Evolutionary conservation across 2,113 vertebrate genomes (phyloP).

Genomic region (Phycodurus eques): DNA sequence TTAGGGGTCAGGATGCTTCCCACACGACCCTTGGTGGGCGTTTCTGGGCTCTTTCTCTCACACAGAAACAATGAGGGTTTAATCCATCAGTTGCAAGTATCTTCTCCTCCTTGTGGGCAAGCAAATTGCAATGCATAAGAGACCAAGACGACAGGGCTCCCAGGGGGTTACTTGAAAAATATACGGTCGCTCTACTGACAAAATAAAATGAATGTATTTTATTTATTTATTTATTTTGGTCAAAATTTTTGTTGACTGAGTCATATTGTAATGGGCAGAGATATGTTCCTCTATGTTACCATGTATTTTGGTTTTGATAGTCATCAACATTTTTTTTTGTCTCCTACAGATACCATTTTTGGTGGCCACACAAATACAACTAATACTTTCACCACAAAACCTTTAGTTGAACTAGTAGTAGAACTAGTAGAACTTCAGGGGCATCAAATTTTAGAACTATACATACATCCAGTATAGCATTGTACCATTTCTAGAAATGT

Average conservation of each 20-base stretch:
- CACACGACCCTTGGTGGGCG: constrained; percentile 10
- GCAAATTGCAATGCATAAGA: background rate
- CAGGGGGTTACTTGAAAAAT: background rate
- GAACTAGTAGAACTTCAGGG: background rate
- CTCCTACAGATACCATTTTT: background rate
- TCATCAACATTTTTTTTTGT: background rate
- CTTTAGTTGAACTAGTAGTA: background rate
- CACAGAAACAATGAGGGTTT: constrained; percentile 6
- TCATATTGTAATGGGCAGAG: background rate
- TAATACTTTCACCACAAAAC: background rate
- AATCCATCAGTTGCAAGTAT: constrained; percentile 19
- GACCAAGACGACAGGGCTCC: background rate
- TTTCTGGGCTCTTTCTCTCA: constrained; percentile 4
- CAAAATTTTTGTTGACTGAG: background rate
- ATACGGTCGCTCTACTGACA: background rate
- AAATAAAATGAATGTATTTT: background rate
- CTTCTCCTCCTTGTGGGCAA: constrained; percentile 1
- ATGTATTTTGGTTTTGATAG: background rate
- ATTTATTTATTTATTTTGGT: no score
- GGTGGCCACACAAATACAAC: background rate
- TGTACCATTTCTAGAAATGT: background rate
- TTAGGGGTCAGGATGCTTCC: constrained; percentile 27
- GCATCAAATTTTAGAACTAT: background rate
- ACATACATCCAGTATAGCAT: background rate
- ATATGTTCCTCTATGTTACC: background rate